A percentile compares a stretch with the other conserved stretches of the same genome.
Evolutionary conservation across 2,888 invertebrate species (phyloP).

Genomic region (Opisthograptis luteolata): DNA sequence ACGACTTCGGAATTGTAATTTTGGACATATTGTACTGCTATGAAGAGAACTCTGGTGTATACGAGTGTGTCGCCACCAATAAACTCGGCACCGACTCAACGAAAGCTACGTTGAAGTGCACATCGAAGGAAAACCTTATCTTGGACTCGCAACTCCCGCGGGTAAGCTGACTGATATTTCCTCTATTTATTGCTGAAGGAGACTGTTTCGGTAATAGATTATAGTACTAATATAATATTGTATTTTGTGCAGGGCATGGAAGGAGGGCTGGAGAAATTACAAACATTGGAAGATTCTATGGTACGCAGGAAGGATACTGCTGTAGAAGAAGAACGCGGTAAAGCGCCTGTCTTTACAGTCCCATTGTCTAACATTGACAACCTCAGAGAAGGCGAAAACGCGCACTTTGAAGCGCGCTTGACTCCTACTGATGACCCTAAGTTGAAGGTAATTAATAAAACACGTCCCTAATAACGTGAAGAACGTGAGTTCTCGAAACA

Average conservation of each 20-base stretch:
- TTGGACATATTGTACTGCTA: constrained; percentile 98
- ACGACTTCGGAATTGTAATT: constrained; percentile 98
- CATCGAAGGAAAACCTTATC: constrained; percentile 94
- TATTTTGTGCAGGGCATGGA: constrained; percentile 90
- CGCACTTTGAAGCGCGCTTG: constrained; percentile 95
- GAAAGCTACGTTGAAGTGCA: constrained; percentile 92
- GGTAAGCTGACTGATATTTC: constrained; percentile 73
- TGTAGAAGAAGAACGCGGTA: constrained; percentile 89
- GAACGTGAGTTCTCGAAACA: neutral
- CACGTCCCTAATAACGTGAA: neutral
- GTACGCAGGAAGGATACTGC: constrained; percentile 90
- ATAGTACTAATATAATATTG: no score
- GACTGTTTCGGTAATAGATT: no score
- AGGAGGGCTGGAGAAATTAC: constrained; percentile 96
- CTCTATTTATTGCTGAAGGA: no score
- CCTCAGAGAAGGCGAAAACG: constrained; percentile 95
- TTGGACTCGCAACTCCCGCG: constrained; percentile 96
- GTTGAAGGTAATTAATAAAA: constrained; percentile 83
- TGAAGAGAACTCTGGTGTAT: constrained; percentile 97
- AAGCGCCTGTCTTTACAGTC: constrained; percentile 95
- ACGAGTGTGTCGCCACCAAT: constrained; percentile 96
- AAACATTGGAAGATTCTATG: constrained; percentile 95
- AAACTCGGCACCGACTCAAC: constrained; percentile 95
- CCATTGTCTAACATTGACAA: constrained; percentile 94
- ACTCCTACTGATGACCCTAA: constrained; percentile 96